Conservation (phyloP, 2,797 vertebrate species). For the Percopsis omiscomaycus region DNA sequence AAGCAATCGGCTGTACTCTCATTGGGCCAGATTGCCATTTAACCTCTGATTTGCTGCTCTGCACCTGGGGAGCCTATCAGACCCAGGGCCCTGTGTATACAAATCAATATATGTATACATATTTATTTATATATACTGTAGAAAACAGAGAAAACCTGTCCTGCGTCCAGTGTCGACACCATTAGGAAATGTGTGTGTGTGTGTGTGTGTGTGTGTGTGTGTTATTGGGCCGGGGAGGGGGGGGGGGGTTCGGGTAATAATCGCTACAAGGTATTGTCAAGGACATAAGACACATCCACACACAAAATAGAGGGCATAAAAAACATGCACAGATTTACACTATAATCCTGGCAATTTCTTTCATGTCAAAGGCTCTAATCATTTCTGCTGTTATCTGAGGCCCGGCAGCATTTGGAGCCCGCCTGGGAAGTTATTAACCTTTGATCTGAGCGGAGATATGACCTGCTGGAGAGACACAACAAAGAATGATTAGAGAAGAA, state of each 20-base stretch:
- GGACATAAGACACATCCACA: constrained; percentile 22
- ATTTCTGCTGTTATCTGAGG: constrained; percentile 23
- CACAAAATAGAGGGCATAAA: not conserved
- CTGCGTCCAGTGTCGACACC: not conserved
- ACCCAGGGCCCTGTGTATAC: not conserved
- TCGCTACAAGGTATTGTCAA: constrained; percentile 3
- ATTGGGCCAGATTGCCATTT: constrained; percentile 43
- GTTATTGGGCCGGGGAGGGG: too few species aligned
- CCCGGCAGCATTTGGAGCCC: constrained; percentile 11
- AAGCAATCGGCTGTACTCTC: constrained; percentile 35
- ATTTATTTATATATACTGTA: too few species aligned
- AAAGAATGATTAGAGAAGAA: constrained; percentile 9
- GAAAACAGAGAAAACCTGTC: not conserved
- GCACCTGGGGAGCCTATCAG: not conserved
- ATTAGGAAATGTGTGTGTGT: not conserved
- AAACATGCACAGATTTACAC: constrained; percentile 7
- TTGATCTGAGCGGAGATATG: constrained; percentile 39
- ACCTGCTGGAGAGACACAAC: not conserved
- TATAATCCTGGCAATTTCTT: not conserved
- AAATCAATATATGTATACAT: too few species aligned
- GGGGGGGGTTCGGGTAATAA: too few species aligned
- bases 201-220: too few species aligned
- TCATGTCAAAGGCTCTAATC: constrained; percentile 24
- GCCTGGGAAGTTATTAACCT: constrained; percentile 57
- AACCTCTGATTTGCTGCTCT: constrained; percentile 41